These are phyloP conservation scores for Tricholauxania praeusta DNA, from an alignment of 2,888 invertebrate genomes.

Conservation along the genomic window DNA sequence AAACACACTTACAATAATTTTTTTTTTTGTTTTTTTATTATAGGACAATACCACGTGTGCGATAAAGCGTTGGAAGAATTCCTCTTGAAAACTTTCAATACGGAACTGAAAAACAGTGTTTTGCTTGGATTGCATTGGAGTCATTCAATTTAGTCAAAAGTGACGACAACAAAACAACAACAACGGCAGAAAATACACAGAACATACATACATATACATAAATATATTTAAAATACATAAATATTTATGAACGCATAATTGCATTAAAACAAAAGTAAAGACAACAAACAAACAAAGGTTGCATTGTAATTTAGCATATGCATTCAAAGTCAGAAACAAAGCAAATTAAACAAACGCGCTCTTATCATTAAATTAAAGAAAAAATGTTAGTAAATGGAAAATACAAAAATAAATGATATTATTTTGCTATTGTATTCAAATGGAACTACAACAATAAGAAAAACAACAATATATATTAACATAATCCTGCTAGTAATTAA, in stretches of 20 bases:
- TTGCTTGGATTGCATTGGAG: not conserved
- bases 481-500: conserved; percentile 22
- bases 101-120: not conserved
- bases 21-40: conserved; percentile 39
- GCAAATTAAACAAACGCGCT: not conserved
- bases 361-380: conserved; percentile 7
- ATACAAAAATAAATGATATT: not conserved
- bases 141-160: conserved; percentile 8
- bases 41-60: conserved; percentile 63
- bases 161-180: conserved; percentile 22
- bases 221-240: conserved; percentile 43
- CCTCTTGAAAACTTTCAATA: not conserved
- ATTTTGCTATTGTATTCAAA: conserved; percentile 28
- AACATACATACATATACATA: conserved; percentile 28
- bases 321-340: conserved; percentile 1
- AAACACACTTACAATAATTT: too few relatives aligned
- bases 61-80: conserved; percentile 50
- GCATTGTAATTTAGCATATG: conserved; percentile 28
- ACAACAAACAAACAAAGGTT: conserved; percentile 7
- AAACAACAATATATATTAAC: conserved; percentile 5
- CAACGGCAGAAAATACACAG: conserved; percentile 18
- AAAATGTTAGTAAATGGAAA: not conserved
- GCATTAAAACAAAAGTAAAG: conserved; percentile 29
- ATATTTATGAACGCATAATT: conserved; percentile 53
- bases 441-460: not conserved